These are phyloP conservation scores for Nomada fucata DNA, from an alignment of 2,888 invertebrate species.

Conservation along the genomic window DNA sequence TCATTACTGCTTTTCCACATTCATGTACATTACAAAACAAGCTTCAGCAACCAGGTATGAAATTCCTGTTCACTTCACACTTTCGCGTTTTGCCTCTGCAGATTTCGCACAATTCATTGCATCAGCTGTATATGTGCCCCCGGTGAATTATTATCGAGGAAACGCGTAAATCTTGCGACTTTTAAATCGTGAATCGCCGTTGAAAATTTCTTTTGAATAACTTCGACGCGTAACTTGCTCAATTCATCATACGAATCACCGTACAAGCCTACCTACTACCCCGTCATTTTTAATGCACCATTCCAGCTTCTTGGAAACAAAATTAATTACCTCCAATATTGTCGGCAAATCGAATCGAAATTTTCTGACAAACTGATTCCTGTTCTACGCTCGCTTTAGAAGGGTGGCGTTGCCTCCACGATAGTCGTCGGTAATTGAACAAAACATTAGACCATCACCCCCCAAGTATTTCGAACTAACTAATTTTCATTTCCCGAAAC, in stretches of 20 bases:
- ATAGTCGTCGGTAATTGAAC: too few relatives aligned
- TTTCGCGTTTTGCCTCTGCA: conserved; percentile 28
- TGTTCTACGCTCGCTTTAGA: too few relatives aligned
- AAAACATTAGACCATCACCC: too few relatives aligned
- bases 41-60: conserved; percentile 18
- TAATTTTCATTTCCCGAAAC: too few relatives aligned
- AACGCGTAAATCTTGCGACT: conserved; percentile 5
- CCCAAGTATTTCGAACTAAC: too few relatives aligned
- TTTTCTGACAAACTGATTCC: too few relatives aligned
- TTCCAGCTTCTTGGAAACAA: too few relatives aligned
- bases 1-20: conserved; percentile 9
- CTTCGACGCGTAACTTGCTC: neutral
- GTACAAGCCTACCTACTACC: too few relatives aligned
- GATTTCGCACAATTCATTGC: conserved; percentile 21
- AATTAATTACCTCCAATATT: too few relatives aligned
- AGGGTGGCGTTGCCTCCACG: too few relatives aligned
- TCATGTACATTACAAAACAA: conserved; percentile 23
- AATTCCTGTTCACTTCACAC: conserved; percentile 45
- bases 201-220: neutral
- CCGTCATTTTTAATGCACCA: too few relatives aligned
- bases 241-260: neutral
- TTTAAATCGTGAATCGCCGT: neutral
- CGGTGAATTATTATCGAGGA: neutral
- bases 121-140: neutral
- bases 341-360: too few relatives aligned